Evolutionary conservation across 1,140 invertebrate genomes (phyloP), one percentile per base, ranked within the genome.

Genomic region (Apocrypta bakeri): DNA sequence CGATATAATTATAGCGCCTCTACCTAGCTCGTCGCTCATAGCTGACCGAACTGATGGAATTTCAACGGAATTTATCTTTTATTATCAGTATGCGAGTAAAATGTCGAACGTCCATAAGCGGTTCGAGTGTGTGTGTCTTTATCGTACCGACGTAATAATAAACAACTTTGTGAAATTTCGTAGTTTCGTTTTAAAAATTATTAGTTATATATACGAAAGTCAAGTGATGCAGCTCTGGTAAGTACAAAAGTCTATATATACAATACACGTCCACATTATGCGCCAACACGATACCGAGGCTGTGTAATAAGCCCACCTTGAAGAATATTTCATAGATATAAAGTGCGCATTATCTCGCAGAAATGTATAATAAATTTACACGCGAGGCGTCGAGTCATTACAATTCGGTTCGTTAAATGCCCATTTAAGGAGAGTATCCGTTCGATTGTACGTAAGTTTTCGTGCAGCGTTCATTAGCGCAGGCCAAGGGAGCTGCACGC

Each of bases 361-460:
- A 25, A 21, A n/a, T 24, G 48, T 56, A 17, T 56, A 56, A 68
- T 77, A 68, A 77, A 77, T 77, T 77, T 40, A 68, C 75, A 42
- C 75, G 64, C 42, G 63, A 1, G 75, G 40, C 8, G 8, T 8
- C 40, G 42, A 56, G 48, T 56, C 48, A n/a, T 56, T 56, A 21
- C 48, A 56, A 56, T 56, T 56, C 48, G 48, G 17, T n/a, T 56
- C 48, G 48, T 68, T 27, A 48, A 48, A 79, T 21, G 8, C 17
- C 33, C 76, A 25, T 40, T 56, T 17, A 69, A 48, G 64, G 25
- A 31, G 68, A 31, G 68, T 31, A 31, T 69, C 17, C 31, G 68
- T 69, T 29, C 29, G 27, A 31, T 27, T 69, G 17, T 69, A 1
- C 17, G 0, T 17, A 2, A 27, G 24, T 8, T 2, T 17, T 3